Percentiles rank a stretch among this genome's conserved stretches.
phyloP scores from a whole-genome alignment of 2,888 invertebrate genomes.

The Chymomyza caudatula region DNA sequence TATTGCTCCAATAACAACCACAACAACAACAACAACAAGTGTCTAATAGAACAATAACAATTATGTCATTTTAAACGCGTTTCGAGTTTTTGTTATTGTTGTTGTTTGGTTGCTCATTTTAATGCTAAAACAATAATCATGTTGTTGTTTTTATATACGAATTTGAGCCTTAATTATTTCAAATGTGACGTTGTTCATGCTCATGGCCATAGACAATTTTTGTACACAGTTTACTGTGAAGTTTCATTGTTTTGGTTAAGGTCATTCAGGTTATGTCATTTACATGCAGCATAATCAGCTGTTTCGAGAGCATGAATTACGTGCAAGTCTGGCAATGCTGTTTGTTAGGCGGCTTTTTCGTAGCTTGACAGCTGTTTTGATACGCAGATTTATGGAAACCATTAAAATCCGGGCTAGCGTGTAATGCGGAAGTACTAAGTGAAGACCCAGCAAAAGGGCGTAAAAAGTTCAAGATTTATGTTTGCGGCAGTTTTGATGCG shows the following conservation, averaged over 20 bases:
- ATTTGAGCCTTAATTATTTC: neutral
- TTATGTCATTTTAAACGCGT: slow-evolving; percentile 57
- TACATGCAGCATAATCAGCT: neutral
- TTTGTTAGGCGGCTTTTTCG: slow-evolving; percentile 31
- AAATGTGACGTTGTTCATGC: slow-evolving; percentile 34
- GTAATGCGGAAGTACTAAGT: neutral
- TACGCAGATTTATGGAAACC: neutral
- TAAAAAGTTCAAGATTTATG: neutral
- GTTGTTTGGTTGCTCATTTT: slow-evolving; percentile 11
- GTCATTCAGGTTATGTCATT: neutral
- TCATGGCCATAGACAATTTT: slow-evolving; percentile 47
- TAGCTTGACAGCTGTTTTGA: slow-evolving; percentile 35
- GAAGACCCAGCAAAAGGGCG: no score
- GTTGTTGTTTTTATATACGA: neutral
- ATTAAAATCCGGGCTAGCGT: neutral
- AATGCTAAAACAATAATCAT: slow-evolving; percentile 47
- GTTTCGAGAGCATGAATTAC: neutral
- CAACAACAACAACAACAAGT: slow-evolving; percentile 16
- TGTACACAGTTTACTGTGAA: neutral
- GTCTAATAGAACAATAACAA: slow-evolving; percentile 36
- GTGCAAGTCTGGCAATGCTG: neutral
- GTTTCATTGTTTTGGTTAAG: neutral
- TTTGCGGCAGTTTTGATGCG: no score
- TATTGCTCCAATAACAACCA: slow-evolving; percentile 13
- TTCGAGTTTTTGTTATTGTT: slow-evolving; percentile 19